phyloP scores from a whole-genome alignment of 2,113 vertebrate genomes.

The Nymphicus hollandicus region DNA sequence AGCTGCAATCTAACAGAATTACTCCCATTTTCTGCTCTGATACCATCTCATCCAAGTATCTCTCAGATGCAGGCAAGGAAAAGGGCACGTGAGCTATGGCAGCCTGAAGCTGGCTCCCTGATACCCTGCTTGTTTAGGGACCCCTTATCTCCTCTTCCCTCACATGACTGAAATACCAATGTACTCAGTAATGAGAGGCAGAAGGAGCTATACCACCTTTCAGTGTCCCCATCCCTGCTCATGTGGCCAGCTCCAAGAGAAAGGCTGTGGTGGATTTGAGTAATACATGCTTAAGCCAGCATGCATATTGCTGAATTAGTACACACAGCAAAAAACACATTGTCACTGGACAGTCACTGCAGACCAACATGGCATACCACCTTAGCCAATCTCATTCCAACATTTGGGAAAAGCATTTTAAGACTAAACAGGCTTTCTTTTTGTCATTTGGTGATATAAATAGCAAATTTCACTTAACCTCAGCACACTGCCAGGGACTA shows the following conservation, averaged over 20 bases:
- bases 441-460: neutral
- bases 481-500: neutral
- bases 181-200: neutral
- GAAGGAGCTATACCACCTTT: neutral
- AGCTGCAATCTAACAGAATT: neutral
- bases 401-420: neutral
- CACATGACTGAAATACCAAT: fast-evolving
- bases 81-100: neutral
- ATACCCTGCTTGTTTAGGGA: neutral
- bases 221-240: neutral
- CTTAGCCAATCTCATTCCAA: neutral
- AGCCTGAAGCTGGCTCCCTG: neutral
- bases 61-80: neutral
- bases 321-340: neutral
- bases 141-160: neutral
- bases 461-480: neutral
- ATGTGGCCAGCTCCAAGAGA: neutral
- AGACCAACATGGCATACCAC: neutral
- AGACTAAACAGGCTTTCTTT: neutral
- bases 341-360: neutral
- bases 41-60: neutral
- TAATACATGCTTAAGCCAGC: neutral
- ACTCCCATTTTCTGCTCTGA: neutral
- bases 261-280: neutral
- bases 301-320: neutral